Evolutionary conservation across 2,888 invertebrate species (phyloP).

Genomic region (Bhutanitis thaidina): DNA sequence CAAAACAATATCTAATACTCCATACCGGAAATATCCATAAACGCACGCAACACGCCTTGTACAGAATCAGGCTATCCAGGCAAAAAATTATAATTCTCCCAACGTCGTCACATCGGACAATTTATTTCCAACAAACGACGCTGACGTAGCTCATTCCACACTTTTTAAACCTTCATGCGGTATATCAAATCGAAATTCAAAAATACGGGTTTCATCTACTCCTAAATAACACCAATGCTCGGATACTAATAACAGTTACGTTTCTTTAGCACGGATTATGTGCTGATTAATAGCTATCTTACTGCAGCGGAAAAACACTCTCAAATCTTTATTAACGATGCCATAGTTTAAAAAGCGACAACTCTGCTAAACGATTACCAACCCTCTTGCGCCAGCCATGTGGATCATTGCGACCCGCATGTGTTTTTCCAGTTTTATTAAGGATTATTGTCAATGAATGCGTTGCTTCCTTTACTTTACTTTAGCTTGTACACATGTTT

Average conservation of each 20-base stretch:
- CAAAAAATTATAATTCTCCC: no score
- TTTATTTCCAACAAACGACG: no score
- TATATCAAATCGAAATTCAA: no score
- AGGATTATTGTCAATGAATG: slow-evolving; percentile 70
- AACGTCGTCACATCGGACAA: no score
- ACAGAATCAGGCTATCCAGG: no score
- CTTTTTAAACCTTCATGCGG: no score
- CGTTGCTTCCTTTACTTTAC: slow-evolving; percentile 35
- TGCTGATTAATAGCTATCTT: slow-evolving; percentile 57
- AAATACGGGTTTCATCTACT: slow-evolving; percentile 5
- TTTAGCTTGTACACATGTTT: slow-evolving; percentile 53
- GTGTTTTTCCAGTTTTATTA: slow-evolving; percentile 45
- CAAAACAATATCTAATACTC: no score
- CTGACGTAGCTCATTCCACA: no score
- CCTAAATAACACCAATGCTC: slow-evolving; percentile 8
- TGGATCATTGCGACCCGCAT: slow-evolving; percentile 27
- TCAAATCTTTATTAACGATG: slow-evolving; percentile 58
- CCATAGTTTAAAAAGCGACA: slow-evolving; percentile 35
- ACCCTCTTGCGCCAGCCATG: slow-evolving; percentile 34
- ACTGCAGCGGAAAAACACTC: slow-evolving; percentile 45
- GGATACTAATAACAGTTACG: slow-evolving; percentile 19
- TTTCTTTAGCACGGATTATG: slow-evolving; percentile 34
- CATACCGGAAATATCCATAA: no score
- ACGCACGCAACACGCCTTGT: no score
- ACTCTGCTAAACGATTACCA: slow-evolving; percentile 30